Evolutionary conservation across 2,797 vertebrate genomes (phyloP).

Genomic region (Premnoplex brunnescens): DNA sequence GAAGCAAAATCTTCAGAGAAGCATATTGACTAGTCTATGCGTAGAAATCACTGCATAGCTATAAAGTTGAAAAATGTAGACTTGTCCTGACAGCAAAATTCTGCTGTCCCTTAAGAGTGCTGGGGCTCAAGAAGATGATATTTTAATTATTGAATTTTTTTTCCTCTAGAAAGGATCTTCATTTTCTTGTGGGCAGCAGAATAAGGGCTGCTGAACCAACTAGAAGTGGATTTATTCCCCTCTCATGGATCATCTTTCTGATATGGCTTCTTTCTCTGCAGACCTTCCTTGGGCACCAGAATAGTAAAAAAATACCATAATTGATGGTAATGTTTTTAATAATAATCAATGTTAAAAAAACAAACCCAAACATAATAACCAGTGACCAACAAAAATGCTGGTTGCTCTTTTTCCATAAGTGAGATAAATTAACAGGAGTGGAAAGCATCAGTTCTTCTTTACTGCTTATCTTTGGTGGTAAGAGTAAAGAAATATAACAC

Average conservation of each 20-base stretch:
- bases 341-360: neutral
- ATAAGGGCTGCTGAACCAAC: neutral
- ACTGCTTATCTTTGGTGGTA: neutral
- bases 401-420: neutral
- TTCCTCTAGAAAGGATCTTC: neutral
- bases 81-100: neutral
- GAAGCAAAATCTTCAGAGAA: neutral
- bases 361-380: neutral
- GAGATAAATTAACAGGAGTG: neutral
- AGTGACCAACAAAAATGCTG: neutral
- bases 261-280: neutral
- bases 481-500: neutral
- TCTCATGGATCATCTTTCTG: neutral
- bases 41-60: neutral
- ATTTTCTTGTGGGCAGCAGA: neutral
- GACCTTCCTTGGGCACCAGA: neutral
- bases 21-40: neutral
- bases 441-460: conserved; percentile 1
- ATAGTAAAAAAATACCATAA: neutral
- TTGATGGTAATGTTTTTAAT: neutral
- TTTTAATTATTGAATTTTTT: neutral
- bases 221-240: neutral
- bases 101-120: neutral
- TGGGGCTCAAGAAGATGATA: neutral
- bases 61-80: neutral